Evolutionary conservation across 2,888 invertebrate species (phyloP).

Genomic region (Acanthopleura granulata): DNA sequence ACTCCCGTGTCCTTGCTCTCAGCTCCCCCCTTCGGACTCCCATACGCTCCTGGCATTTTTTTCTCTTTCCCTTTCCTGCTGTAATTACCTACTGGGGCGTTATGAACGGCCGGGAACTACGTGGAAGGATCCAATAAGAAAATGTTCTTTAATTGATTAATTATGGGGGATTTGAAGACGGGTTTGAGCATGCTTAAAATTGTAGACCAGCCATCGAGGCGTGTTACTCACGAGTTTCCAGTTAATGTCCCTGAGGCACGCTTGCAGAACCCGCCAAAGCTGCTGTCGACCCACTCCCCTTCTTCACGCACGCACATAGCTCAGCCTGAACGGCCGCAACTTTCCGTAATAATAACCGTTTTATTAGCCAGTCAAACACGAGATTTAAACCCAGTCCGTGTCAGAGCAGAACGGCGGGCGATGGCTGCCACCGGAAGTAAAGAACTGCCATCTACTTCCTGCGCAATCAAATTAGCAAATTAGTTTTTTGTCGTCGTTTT

Average conservation of each 20-base stretch:
- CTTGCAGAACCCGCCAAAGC: neutral
- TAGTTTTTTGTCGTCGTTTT: neutral
- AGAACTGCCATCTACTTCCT: conserved; percentile 3
- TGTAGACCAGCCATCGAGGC: neutral
- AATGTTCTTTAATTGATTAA: conserved; percentile 5
- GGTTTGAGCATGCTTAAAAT: neutral
- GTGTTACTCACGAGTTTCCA: neutral
- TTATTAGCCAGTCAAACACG: neutral
- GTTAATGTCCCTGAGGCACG: conserved; percentile 8
- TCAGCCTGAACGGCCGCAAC: neutral
- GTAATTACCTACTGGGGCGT: conserved; percentile 12
- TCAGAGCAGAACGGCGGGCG: neutral
- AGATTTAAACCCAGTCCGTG: neutral
- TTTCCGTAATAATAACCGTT: conserved; percentile 1
- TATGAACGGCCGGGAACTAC: neutral
- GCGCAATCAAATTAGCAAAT: conserved; percentile 10
- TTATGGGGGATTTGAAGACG: neutral
- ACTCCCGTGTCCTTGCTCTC: too few species aligned
- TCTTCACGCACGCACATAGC: neutral
- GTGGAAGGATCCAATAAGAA: neutral
- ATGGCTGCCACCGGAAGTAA: neutral
- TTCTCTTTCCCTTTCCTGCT: neutral
- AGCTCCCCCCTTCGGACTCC: too few species aligned
- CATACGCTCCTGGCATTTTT: too few species aligned
- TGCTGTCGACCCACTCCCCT: neutral